Evolutionary conservation across 2,888 invertebrate species (phyloP).

Genomic region (Lordiphosa andalusiaca): DNA sequence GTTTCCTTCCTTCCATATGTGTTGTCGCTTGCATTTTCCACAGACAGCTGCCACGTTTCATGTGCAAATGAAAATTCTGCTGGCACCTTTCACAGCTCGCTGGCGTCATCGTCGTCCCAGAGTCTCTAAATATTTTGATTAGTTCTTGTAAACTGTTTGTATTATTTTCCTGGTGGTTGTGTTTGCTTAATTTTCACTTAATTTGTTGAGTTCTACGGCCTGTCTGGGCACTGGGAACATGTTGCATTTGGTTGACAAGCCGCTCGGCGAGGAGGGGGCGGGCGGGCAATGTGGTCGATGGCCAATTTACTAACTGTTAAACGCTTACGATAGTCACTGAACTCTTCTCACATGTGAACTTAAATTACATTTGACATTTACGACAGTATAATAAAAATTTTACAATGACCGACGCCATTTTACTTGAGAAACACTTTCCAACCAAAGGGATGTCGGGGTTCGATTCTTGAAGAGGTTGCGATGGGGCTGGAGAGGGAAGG

Average conservation of each 20-base stretch:
- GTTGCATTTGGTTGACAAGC: slow-evolving; percentile 65
- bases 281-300: slow-evolving; percentile 60
- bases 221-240: slow-evolving; percentile 61
- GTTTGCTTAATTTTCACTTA: slow-evolving; percentile 60
- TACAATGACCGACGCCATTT: slow-evolving; percentile 77
- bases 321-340: slow-evolving; percentile 1
- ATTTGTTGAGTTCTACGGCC: slow-evolving; percentile 57
- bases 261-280: slow-evolving; percentile 8
- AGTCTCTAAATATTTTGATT: slow-evolving; percentile 67
- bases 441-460: slow-evolving; percentile 12
- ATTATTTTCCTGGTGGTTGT: slow-evolving; percentile 22
- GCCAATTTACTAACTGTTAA: slow-evolving; percentile 47
- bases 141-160: slow-evolving; percentile 65
- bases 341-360: slow-evolving; percentile 37
- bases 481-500: slow-evolving; percentile 20
- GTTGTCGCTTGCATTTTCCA: slow-evolving; percentile 30
- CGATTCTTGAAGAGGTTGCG: neutral
- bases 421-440: slow-evolving; percentile 68
- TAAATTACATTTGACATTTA: slow-evolving; percentile 78
- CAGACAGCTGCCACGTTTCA: slow-evolving; percentile 70
- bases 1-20: slow-evolving; percentile 23
- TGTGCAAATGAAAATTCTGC: slow-evolving; percentile 45
- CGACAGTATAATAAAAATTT: slow-evolving; percentile 73
- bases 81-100: slow-evolving; percentile 56
- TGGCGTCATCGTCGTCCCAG: slow-evolving; percentile 18